phyloP scores from a whole-genome alignment of 1,140 invertebrate species.

The Coelopa frigida region DNA sequence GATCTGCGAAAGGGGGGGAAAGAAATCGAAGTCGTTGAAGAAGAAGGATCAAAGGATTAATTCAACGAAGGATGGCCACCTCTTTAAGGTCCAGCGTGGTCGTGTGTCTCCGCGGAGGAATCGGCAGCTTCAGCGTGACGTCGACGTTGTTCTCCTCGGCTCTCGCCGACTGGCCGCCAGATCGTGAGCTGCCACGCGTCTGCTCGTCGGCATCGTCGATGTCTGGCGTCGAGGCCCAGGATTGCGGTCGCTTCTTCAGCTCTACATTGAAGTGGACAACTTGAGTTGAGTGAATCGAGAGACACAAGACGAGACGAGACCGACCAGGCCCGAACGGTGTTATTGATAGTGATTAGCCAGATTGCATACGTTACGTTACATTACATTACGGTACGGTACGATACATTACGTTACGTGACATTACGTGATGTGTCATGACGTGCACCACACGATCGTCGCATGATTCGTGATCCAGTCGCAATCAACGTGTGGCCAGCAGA shows the following conservation, averaged over 20 bases:
- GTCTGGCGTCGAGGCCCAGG: slow-evolving; percentile 68
- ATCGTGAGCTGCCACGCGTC: slow-evolving; percentile 6
- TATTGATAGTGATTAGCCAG: no score
- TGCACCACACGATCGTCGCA: no score
- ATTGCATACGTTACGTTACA: no score
- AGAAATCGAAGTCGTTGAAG: no score
- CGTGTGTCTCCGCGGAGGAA: slow-evolving; percentile 53
- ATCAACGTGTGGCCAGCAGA: no score
- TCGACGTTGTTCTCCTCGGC: slow-evolving; percentile 40
- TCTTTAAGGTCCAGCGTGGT: slow-evolving; percentile 52
- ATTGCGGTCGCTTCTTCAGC: slow-evolving; percentile 45
- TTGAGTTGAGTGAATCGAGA: slow-evolving; percentile 32
- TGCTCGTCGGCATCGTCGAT: slow-evolving; percentile 45
- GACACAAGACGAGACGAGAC: not conserved
- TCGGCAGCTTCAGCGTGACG: slow-evolving; percentile 57
- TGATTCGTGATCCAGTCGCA: no score
- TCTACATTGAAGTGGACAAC: slow-evolving; percentile 53
- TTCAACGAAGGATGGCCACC: slow-evolving; percentile 32
- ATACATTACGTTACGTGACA: not conserved
- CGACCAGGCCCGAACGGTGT: no score
- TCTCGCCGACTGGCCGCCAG: slow-evolving; percentile 4
- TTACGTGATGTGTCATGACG: slow-evolving; percentile 4
- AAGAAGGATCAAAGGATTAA: not conserved
- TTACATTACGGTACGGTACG: slow-evolving; percentile 1
- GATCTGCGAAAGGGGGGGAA: slow-evolving; percentile 23